A percentile compares a stretch with the other conserved stretches of the same genome.
These are phyloP conservation scores for Cerceris rybyensis DNA, from an alignment of 2,888 invertebrate species.

Conservation along the genomic window DNA sequence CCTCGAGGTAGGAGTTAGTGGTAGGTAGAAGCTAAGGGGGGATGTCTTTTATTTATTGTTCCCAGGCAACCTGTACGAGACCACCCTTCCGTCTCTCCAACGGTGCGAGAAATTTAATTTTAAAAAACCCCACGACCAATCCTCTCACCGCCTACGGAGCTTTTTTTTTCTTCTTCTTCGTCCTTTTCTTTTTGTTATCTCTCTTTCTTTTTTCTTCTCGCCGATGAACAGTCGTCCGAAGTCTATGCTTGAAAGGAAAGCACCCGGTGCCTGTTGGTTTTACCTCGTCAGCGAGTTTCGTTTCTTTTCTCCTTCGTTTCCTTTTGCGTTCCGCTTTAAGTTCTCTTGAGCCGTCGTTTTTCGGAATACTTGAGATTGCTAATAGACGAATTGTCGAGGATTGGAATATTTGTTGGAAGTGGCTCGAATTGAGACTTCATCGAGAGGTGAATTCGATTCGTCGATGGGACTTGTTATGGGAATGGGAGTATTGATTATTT, in stretches of 20 bases:
- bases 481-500: no score
- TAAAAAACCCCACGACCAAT: constrained; percentile 39
- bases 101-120: constrained; percentile 60
- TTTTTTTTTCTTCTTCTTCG: constrained; percentile 1
- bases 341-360: no score
- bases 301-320: neutral
- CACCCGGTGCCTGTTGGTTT: constrained; percentile 4
- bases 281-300: constrained; percentile 2
- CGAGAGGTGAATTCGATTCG: no score
- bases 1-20: neutral
- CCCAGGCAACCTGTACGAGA: constrained; percentile 44
- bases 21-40: neutral
- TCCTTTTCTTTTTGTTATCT: neutral
- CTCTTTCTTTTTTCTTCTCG: constrained; percentile 7
- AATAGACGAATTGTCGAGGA: no score
- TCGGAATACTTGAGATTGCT: no score
- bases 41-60: constrained; percentile 71
- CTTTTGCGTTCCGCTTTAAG: no score
- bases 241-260: neutral
- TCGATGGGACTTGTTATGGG: no score
- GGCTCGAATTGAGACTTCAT: no score
- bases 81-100: constrained; percentile 40
- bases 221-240: constrained; percentile 26
- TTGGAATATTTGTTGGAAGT: no score
- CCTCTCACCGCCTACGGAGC: neutral